Evolutionary conservation across 2,888 invertebrate species (phyloP).

Genomic region (Antheraea yamamai): DNA sequence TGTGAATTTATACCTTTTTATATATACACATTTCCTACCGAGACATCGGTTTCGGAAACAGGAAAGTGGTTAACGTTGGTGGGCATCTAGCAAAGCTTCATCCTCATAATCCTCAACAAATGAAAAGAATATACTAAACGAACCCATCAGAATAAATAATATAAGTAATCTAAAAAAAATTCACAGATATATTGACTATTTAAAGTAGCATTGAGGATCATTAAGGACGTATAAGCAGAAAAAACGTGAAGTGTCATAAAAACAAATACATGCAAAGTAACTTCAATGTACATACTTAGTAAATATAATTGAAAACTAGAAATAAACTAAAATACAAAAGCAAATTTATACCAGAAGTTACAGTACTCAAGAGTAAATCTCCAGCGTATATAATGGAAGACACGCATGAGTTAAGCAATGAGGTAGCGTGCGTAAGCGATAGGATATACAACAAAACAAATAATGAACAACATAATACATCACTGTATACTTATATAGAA

Average conservation of each 20-base stretch:
- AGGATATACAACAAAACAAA: background rate
- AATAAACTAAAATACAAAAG: background rate
- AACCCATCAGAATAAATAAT: slow-evolving; percentile 26
- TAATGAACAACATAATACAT: background rate
- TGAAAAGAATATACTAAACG: slow-evolving; percentile 15
- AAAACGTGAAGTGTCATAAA: slow-evolving; percentile 30
- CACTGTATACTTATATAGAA: too few relatives aligned
- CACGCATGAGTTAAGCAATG: background rate
- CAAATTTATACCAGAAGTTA: background rate
- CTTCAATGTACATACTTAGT: background rate
- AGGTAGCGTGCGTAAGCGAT: slow-evolving; percentile 6
- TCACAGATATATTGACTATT: background rate
- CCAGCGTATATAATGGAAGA: background rate
- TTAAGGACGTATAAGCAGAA: slow-evolving; percentile 41
- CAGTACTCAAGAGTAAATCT: background rate
- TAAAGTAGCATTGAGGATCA: slow-evolving; percentile 26
- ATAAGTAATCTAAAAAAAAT: slow-evolving; percentile 1
- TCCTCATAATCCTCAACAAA: slow-evolving; percentile 9
- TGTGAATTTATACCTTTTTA: slow-evolving; percentile 70
- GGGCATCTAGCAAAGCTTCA: slow-evolving; percentile 63
- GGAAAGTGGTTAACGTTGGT: slow-evolving; percentile 75
- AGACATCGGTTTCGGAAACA: slow-evolving; percentile 78
- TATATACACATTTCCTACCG: slow-evolving; percentile 70
- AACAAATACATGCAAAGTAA: slow-evolving; percentile 21
- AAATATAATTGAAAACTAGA: background rate